Conservation (phyloP, 2,888 invertebrate species). For the Synanthedon myopaeformis region DNA sequence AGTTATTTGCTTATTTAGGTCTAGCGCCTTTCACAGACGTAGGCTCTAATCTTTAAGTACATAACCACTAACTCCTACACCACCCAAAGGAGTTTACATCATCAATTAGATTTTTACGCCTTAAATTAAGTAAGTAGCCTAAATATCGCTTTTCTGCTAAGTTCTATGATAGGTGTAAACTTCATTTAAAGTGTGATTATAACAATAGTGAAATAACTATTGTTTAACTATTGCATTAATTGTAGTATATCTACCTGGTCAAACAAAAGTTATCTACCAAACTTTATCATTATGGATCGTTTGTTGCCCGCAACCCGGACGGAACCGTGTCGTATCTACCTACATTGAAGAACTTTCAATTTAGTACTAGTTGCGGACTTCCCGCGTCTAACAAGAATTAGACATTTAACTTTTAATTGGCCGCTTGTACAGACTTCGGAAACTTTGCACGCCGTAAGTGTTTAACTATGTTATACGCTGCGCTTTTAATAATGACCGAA, state of each 20-base stretch:
- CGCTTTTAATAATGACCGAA: conserved; percentile 10
- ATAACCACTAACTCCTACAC: no score
- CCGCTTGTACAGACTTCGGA: conserved; percentile 62
- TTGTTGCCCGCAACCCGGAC: not conserved
- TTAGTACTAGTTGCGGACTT: conserved; percentile 54
- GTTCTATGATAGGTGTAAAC: no score
- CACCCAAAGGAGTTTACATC: no score
- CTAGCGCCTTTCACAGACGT: no score
- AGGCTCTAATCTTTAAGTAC: no score
- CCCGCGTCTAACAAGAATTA: conserved; percentile 64
- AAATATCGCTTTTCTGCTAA: no score
- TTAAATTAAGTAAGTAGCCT: no score
- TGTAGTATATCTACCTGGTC: not conserved
- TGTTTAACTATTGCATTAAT: no score
- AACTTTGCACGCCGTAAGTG: conserved; percentile 58
- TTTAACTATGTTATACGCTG: conserved; percentile 51
- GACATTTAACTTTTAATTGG: conserved; percentile 71
- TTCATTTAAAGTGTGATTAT: no score
- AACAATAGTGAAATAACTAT: no score
- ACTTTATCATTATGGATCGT: conserved; percentile 12
- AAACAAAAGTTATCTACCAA: conserved; percentile 7
- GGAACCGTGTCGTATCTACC: not conserved
- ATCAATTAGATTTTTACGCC: no score
- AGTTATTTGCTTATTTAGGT: no score
- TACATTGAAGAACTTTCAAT: conserved; percentile 42